Evolutionary conservation across 37 sponge, comb jelly and placozoan genomes (phyloP), one percentile per base, ranked within the genome.

Genomic region (Sycon ciliatum): DNA sequence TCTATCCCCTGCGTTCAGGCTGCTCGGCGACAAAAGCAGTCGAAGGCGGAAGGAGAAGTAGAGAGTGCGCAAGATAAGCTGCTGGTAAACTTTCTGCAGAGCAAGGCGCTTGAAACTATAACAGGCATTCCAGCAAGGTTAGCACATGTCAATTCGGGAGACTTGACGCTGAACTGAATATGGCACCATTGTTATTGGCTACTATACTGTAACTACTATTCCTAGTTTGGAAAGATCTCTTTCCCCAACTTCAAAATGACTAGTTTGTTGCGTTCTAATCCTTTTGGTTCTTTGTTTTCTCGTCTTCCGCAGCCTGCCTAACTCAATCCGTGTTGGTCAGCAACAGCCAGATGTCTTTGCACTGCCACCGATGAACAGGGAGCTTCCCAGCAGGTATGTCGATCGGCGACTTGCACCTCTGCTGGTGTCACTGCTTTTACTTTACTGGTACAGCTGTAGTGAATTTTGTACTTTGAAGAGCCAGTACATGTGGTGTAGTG

Each of bases 51-150:
- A 24, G 68, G 72, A 57, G 32, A 52, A 38, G 61, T 64, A 13
- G 36, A 36, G 69, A 84, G 36, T 33, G 70, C 77, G 5, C 73
- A 70, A 0, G 68, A 81, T 26, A 81, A 78, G 39, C 62, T 56
- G 34, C 0, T 78, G 60, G 62, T 28, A 36, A 89, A 89, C 62
- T 80, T 57, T 49, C 33, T 85, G 32, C 77, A 81, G 67, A 62
- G 60, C 9, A 74, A 70, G 60, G 82, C 82, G 34, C 57, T 89
- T 66, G 80, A 74, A 63, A 68, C 68, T 69, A 49, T 5, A 40
- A 36, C 36, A 22, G 22, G 2, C 24, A 27, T 1, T 2, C 56
- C 26, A 3, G 1, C 26, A 1, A 27, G 22, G 56, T 55, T 22
- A 27, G 56, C 26, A 3, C 26, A 2, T 27, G 56, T 55, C 24